Conservation (phyloP, 2,113 vertebrate genomes). For the Dasyornis broadbenti region DNA sequence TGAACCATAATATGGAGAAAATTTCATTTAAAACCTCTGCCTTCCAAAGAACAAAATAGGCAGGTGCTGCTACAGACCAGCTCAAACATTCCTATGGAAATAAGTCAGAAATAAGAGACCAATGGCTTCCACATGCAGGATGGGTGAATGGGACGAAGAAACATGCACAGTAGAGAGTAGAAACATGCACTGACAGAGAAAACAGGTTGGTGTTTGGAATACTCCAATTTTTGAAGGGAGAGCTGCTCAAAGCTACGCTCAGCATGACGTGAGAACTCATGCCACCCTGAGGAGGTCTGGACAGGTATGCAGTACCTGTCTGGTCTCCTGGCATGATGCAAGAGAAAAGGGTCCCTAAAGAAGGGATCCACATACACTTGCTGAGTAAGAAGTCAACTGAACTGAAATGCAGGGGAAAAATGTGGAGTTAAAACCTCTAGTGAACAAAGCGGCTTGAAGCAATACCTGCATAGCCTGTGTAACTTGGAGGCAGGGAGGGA, state of each 20-base stretch:
- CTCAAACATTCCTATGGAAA: background rate
- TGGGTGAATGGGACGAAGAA: background rate
- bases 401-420: background rate
- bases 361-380: background rate
- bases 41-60: background rate
- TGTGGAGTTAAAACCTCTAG: background rate
- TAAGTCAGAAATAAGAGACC: background rate
- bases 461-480: too few relatives aligned
- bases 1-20: background rate
- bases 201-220: background rate
- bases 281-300: background rate
- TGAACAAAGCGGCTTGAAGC: background rate
- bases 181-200: background rate
- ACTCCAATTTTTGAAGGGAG: background rate
- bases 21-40: background rate
- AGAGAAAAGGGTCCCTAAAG: background rate
- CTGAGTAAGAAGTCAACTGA: background rate
- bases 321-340: accelerated
- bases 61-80: background rate
- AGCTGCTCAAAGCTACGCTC: background rate
- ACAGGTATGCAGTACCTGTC: background rate
- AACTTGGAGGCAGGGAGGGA: background rate
- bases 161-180: background rate
- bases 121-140: background rate
- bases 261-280: accelerated